A percentile compares a stretch with the other conserved stretches of the same genome.
Conservation (phyloP, 2,888 invertebrate genomes). For the Acanthosoma haemorrhoidale region DNA sequence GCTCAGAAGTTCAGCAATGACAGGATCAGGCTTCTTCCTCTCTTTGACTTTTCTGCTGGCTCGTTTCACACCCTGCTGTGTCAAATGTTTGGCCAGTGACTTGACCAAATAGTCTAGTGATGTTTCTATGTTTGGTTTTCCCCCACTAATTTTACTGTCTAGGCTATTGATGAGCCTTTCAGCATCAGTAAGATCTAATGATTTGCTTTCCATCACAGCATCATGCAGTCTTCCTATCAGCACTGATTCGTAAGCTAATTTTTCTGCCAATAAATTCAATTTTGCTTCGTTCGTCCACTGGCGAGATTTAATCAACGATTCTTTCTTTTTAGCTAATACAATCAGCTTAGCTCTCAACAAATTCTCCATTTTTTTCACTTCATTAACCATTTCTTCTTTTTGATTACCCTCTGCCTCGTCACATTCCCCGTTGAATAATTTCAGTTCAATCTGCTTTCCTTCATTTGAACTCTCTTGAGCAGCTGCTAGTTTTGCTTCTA, state of each 20-base stretch:
- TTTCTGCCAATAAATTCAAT: constrained; percentile 68
- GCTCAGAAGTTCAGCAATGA: constrained; percentile 35
- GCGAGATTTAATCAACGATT: constrained; percentile 60
- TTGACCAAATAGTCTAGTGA: constrained; percentile 66
- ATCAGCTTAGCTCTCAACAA: constrained; percentile 63
- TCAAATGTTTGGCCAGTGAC: constrained; percentile 61
- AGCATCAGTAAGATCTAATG: constrained; percentile 55
- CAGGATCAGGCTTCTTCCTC: constrained; percentile 35
- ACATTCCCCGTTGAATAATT: constrained; percentile 39
- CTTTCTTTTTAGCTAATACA: constrained; percentile 63
- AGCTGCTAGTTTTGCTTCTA: constrained; percentile 71
- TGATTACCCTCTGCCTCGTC: constrained; percentile 37
- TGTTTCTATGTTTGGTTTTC: constrained; percentile 48
- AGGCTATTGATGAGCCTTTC: constrained; percentile 68
- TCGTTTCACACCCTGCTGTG: constrained; percentile 43
- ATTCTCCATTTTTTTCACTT: constrained; percentile 53
- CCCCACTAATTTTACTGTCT: constrained; percentile 61
- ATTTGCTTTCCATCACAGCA: constrained; percentile 53
- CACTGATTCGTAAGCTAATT: constrained; percentile 73
- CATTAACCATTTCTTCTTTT: constrained; percentile 40
- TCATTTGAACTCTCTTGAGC: constrained; percentile 45
- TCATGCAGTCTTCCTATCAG: constrained; percentile 63
- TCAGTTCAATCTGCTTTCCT: constrained; percentile 33
- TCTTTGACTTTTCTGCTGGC: constrained; percentile 39
- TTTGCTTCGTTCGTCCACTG: constrained; percentile 63